phyloP scores from a whole-genome alignment of 2,797 vertebrate genomes.

The Alosa sapidissima region DNA sequence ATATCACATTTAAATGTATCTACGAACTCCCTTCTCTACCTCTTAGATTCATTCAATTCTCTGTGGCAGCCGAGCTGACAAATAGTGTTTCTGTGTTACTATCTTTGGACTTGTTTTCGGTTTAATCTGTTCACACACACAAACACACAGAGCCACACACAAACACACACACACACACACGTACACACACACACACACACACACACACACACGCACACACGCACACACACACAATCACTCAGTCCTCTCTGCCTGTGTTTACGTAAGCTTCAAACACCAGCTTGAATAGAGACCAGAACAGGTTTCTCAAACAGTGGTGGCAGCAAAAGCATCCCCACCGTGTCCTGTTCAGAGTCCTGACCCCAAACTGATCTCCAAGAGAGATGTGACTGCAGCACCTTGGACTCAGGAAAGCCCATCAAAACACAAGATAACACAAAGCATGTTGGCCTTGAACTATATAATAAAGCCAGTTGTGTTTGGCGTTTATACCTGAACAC shows the following conservation, averaged over 20 bases:
- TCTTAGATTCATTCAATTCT: neutral
- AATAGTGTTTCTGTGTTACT: conserved; percentile 10
- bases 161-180: conserved; percentile 13
- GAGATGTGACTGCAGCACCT: neutral
- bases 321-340: neutral
- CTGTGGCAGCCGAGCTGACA: neutral
- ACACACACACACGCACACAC: conserved; percentile 15
- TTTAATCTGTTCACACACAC: neutral
- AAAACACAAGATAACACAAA: neutral
- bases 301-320: neutral
- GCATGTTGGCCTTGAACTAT: neutral
- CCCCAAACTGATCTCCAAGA: neutral
- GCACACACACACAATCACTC: conserved; percentile 24
- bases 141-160: neutral
- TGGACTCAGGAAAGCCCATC: neutral
- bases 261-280: neutral
- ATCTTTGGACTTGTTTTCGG: conserved; percentile 13
- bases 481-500: neutral
- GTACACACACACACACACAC: conserved; percentile 15
- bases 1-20: neutral
- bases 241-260: neutral
- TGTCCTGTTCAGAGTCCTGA: neutral
- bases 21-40: neutral
- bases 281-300: neutral
- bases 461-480: neutral